These are phyloP conservation scores for Lathronympha strigana DNA, from an alignment of 2,888 invertebrate genomes.

Conservation along the genomic window DNA sequence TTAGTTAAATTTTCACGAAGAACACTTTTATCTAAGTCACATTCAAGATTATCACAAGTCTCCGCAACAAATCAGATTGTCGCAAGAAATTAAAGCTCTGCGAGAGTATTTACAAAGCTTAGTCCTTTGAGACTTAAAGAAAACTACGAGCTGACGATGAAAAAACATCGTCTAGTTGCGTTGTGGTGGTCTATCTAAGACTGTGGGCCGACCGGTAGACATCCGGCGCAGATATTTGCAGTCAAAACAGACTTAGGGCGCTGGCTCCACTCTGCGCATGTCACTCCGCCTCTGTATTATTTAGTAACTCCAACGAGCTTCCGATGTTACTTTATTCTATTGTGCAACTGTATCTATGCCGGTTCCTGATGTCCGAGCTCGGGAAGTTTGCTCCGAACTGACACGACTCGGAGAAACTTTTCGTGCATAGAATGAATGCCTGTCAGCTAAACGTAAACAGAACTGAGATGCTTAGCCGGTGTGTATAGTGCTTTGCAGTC, in stretches of 20 bases:
- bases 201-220: constrained; percentile 51
- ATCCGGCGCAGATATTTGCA: constrained; percentile 79
- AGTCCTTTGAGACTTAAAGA: constrained; percentile 33
- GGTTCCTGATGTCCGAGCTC: constrained; percentile 77
- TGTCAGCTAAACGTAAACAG: constrained; percentile 79
- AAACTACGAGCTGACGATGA: constrained; percentile 38
- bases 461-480: constrained; percentile 64
- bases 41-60: constrained; percentile 9
- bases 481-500: constrained; percentile 17
- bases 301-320: constrained; percentile 84
- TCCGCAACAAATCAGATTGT: constrained; percentile 20
- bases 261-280: constrained; percentile 76
- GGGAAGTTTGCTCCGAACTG: constrained; percentile 73
- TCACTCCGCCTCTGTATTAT: constrained; percentile 80
- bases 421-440: constrained; percentile 82
- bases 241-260: constrained; percentile 79
- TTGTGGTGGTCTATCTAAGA: constrained; percentile 21
- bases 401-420: constrained; percentile 78
- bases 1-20: not conserved
- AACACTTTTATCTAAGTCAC: not conserved
- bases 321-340: constrained; percentile 83
- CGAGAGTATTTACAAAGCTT: constrained; percentile 31
- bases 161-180: constrained; percentile 37
- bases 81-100: constrained; percentile 24
- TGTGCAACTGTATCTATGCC: constrained; percentile 75